Base-by-base conservation (phyloP, 2,113 vertebrate species). In the Pica pica region DNA sequence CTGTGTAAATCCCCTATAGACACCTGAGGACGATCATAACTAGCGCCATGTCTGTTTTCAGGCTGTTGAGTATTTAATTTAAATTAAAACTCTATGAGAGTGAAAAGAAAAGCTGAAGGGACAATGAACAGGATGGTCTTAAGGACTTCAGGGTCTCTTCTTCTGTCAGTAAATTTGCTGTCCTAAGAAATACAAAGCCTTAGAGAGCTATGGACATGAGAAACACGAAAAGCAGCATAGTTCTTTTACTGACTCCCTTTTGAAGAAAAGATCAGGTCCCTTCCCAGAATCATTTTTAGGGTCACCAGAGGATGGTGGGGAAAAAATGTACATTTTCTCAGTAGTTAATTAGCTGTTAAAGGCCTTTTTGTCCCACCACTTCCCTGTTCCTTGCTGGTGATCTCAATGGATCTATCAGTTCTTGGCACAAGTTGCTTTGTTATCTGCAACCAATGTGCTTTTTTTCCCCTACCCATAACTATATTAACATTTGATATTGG, bases 301-400 rank as follows among this genome's bases (percentile, higher is more conserved):
- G 9, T 80, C 9, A 80, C 13, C 8, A 30, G n/a, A 42, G 20
- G 17, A 30, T 61, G 16, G 6, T 53, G 24, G 9, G 12, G 5
- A 0, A 8, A 28, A 94, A 61, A 22, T 2, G 3, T 0, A 6
- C 3, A 5, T 63, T 85, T 77, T 63, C 16, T 63, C 13, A 9
- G 31, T 65, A 53, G 57, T 56, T 68, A 35, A 61, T 61, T 56
- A 10, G 47, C 18, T 46, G 18, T 81, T 94, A 24, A 33, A 87
- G 46, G 10, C 26, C 16, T n/a, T 3, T 46, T 83, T 80, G 9
- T 56, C 41, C 74, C 13, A 37, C 16, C 7, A 6, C 2, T 85
- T 61, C 30, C 27, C 28, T 39, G 3, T 35, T 83, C 4, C 16
- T 90, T 83, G 28, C n/a, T 90, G 0, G 0, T 42, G 10, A 61